These are phyloP conservation scores for Xenotilapia longispinis DNA, from an alignment of 2,113 vertebrate genomes.

Conservation along the genomic window DNA sequence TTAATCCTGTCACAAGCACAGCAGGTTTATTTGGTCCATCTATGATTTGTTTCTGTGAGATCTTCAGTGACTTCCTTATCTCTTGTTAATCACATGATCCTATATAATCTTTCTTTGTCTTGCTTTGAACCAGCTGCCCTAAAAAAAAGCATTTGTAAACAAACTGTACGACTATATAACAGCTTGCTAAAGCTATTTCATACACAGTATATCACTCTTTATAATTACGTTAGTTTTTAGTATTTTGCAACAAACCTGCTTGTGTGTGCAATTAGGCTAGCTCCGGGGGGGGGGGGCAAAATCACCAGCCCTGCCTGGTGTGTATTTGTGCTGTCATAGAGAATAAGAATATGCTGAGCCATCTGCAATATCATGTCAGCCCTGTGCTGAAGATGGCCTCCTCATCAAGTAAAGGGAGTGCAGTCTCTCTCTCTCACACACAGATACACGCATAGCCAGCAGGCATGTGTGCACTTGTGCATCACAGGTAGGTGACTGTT, in stretches of 20 bases:
- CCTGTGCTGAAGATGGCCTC: not conserved
- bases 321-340: not conserved
- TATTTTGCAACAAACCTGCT: constrained; percentile 46
- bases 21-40: not conserved
- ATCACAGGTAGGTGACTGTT: not conserved
- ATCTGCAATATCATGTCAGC: constrained; percentile 25
- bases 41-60: not conserved
- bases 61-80: not conserved
- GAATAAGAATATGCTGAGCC: constrained; percentile 49
- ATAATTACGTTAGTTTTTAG: not conserved
- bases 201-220: not conserved
- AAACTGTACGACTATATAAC: not conserved
- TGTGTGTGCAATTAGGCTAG: constrained; percentile 43
- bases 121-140: not conserved
- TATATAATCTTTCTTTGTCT: not conserved
- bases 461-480: not conserved
- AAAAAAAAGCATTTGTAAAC: not conserved
- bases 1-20: not conserved
- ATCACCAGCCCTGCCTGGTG: constrained; percentile 7
- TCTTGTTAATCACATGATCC: constrained; percentile 17
- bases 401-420: not conserved
- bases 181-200: not conserved
- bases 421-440: not conserved
- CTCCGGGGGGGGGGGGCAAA: not conserved
- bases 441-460: not conserved